Percentiles rank a stretch among this genome's conserved stretches.
Conservation (phyloP, 2,888 invertebrate species). For the Sceliomorpha sp. region DNA sequence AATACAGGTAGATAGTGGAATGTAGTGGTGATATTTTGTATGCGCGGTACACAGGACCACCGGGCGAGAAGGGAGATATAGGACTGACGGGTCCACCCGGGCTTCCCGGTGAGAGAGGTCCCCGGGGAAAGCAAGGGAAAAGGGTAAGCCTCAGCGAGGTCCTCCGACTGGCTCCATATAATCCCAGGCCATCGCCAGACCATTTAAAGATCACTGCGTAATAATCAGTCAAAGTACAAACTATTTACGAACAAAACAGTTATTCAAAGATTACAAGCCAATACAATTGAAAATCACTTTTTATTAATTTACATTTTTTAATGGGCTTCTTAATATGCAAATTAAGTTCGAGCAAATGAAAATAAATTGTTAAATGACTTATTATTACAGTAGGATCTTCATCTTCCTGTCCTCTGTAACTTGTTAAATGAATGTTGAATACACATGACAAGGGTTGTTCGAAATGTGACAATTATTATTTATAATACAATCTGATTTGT, state of each 20-base stretch:
- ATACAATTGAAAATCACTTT: too few relatives aligned
- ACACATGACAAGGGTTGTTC: too few relatives aligned
- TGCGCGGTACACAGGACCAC: slow-evolving; percentile 78
- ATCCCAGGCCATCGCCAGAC: slow-evolving; percentile 21
- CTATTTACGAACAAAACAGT: slow-evolving; percentile 11
- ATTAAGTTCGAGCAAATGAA: not conserved
- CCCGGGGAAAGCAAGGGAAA: slow-evolving; percentile 95
- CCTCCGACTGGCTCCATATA: slow-evolving; percentile 67
- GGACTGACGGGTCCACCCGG: slow-evolving; percentile 90
- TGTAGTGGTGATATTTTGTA: slow-evolving; percentile 60
- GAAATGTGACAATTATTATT: too few relatives aligned
- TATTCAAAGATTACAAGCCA: too few relatives aligned
- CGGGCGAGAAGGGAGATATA: slow-evolving; percentile 90
- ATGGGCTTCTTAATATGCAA: not conserved
- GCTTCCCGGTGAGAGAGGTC: slow-evolving; percentile 92
- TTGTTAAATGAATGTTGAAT: too few relatives aligned
- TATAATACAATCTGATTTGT: too few relatives aligned
- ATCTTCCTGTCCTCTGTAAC: too few relatives aligned
- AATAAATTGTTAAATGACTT: not conserved
- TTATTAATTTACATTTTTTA: slow-evolving; percentile 4
- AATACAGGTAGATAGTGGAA: slow-evolving; percentile 23
- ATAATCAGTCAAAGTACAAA: slow-evolving; percentile 22
- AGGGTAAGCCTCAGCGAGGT: slow-evolving; percentile 87
- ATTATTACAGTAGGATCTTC: too few relatives aligned
- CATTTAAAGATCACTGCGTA: slow-evolving; percentile 8